Percentiles rank a stretch among this genome's conserved stretches.
phyloP scores from a whole-genome alignment of 2,113 vertebrate genomes.

The Aldabrachelys gigantea region DNA sequence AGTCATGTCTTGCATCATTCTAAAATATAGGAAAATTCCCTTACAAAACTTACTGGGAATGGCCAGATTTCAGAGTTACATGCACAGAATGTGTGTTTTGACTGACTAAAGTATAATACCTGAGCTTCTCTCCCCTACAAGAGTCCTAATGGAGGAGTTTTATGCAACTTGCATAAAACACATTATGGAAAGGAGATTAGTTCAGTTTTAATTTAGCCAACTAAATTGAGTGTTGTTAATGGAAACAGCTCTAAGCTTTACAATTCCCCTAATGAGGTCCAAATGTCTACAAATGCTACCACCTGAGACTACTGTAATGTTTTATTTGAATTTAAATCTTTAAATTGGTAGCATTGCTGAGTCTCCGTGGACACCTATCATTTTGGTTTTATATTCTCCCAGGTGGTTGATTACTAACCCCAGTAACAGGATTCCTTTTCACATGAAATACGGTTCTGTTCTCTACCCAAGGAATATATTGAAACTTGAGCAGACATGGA shows the following conservation, averaged over 20 bases:
- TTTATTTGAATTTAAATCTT: constrained; percentile 74
- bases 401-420: constrained; percentile 69
- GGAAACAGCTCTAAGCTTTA: constrained; percentile 73
- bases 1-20: neutral
- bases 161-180: constrained; percentile 70
- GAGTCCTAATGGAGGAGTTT: constrained; percentile 65
- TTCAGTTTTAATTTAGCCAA: constrained; percentile 71
- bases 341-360: constrained; percentile 54
- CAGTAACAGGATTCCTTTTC: constrained; percentile 63
- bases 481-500: constrained; percentile 19
- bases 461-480: neutral
- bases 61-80: neutral
- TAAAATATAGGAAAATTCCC: constrained; percentile 12
- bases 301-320: constrained; percentile 76
- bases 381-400: constrained; percentile 73
- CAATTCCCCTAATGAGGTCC: constrained; percentile 73
- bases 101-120: neutral
- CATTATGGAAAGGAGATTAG: constrained; percentile 73
- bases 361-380: constrained; percentile 61
- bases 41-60: constrained; percentile 32
- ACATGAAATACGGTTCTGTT: constrained; percentile 54
- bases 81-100: neutral
- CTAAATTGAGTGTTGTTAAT: constrained; percentile 73
- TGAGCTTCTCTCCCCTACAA: constrained; percentile 31
- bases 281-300: constrained; percentile 74